Evolutionary conservation across 2,888 invertebrate genomes (phyloP).

Genomic region (Pocota personata): DNA sequence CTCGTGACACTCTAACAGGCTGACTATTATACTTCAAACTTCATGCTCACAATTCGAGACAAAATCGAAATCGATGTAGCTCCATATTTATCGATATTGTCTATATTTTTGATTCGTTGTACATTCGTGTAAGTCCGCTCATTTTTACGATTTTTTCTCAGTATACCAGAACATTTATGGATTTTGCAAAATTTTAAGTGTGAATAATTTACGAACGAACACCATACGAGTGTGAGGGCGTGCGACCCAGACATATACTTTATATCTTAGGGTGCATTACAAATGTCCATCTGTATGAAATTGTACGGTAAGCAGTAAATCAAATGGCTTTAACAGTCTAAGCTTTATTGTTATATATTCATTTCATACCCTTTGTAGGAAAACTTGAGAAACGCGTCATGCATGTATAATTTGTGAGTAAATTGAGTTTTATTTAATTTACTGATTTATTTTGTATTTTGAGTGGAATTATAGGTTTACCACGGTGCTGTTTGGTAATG

Average conservation of each 20-base stretch:
- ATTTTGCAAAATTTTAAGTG: too few relatives aligned
- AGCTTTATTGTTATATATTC: not conserved
- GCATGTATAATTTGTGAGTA: not conserved
- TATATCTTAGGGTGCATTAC: not conserved
- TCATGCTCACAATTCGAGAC: too few relatives aligned
- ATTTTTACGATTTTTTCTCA: too few relatives aligned
- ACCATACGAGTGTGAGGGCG: not conserved
- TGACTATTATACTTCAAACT: too few relatives aligned
- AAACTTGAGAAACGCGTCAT: not conserved
- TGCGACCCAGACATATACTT: not conserved
- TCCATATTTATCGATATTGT: too few relatives aligned
- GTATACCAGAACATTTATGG: too few relatives aligned
- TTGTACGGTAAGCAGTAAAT: slow-evolving; percentile 18
- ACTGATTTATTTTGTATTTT: not conserved
- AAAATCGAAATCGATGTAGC: too few relatives aligned
- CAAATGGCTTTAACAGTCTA: not conserved
- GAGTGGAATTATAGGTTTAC: not conserved
- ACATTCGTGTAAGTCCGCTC: too few relatives aligned
- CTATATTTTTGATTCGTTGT: too few relatives aligned
- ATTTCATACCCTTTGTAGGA: not conserved
- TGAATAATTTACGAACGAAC: too few relatives aligned
- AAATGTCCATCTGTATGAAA: not conserved
- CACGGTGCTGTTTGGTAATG: not conserved
- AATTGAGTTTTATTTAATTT: not conserved
- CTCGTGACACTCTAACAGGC: too few relatives aligned